Evolutionary conservation across 2,113 vertebrate genomes (phyloP), one percentile per base, ranked within the genome.

Genomic region (Dendropsophus ebraccatus): DNA sequence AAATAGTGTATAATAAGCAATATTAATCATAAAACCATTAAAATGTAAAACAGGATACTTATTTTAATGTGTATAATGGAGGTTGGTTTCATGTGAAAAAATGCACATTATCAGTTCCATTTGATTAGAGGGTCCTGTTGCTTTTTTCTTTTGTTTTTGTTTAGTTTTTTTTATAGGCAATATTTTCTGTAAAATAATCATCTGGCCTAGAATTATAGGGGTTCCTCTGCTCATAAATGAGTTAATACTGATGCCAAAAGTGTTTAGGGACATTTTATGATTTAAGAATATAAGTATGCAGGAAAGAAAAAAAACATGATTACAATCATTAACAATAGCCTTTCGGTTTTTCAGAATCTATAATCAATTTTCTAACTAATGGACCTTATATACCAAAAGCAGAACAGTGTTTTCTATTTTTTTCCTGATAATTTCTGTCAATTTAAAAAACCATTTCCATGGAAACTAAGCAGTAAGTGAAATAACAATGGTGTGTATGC

Each of bases 361-460:
- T 16, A 65, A 9, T 65, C 10, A 12, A 30, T 30, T 41, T 41
- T 41, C 41, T 41, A 5, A 52, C 25, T 65, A 65, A 65, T 14
- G 60, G 25, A 30, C 12, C 10, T 21, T 35, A 69, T 35, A 7
- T 37, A 69, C 16, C 30, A 35, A 37, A 69, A 69, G 30, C 65
- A 35, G 16, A 69, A 16, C 65, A 35, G 16, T 32, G 13, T 17
- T 19, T 6, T 32, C 28, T 67, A 28, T 21, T 19, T 30, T 69
- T 32, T 67, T 67, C 28, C 17, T 67, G 6, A 32, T 67, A 35
- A 69, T 69, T 69, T 69, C 65, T 35, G 65, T 16, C 30, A 35
- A 69, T 35, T 16, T 69, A 69, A 69, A 69, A 69, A 35, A 16
- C 5, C 65, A 69, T 69, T 69, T 69, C 65, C 65, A 69, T 69